Base-by-base conservation (phyloP, 92 coral and sea anemone genomes). In the Epizoanthus ramosus region DNA sequence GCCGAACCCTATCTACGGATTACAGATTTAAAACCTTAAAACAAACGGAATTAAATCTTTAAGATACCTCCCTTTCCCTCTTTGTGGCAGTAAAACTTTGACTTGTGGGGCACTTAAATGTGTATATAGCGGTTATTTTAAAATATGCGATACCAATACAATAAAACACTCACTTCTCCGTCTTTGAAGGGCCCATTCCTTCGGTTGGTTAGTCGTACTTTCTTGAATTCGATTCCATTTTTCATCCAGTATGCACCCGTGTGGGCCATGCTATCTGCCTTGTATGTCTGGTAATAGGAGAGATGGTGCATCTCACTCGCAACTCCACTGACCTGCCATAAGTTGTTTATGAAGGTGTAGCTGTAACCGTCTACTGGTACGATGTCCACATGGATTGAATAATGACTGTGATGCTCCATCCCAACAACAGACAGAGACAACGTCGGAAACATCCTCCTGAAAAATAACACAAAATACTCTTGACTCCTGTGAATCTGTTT, bases 201-300 rank as follows among this genome's bases (percentile, higher is more conserved):
- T 33, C 97, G 80, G 80, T 93, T 93, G 1, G 97, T 93, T 8
- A 93, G 84, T 9, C 97, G 90, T 9, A 91, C 86, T 79, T 93
- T 93, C 83, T 93, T 93, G 71, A 93, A 93, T 84, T 93, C 97
- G 17, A 93, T 92, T 25, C 97, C 97, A 77, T 93, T 93, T 75
- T 93, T 93, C 97, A 93, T 91, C 97, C 97, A 93, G 70, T 93
- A 93, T 2, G 92, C 81, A 0, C 97, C 97, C 8, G 94, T 93
- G 47, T 91, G 97, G 1, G 89, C 93, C 35, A 88, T 87, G 24
- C 86, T 92, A 31, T 93, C 97, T 3, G 97, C 97, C 71, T 88
- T 94, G 59, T 91, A 93, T 24, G 97, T 91, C 86, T 92, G 94
- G n/a, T 91, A 84, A 33, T 83, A 91, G 7, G 94, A 85, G 1